phyloP scores from a whole-genome alignment of 2,797 vertebrate species.

The Gallinago stenura region DNA sequence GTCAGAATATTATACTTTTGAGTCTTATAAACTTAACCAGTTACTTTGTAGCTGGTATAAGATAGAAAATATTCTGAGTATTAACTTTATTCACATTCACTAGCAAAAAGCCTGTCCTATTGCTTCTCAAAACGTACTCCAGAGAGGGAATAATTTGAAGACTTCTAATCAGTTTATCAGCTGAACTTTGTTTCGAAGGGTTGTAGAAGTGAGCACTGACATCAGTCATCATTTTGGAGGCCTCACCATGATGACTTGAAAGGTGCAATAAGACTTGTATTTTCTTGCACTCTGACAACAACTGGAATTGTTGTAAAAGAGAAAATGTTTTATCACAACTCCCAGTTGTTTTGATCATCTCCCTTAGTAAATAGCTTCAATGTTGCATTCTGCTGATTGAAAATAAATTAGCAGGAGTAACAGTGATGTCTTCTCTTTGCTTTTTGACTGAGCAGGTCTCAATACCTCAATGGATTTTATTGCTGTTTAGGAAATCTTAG shows the following conservation, averaged over 20 bases:
- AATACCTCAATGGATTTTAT: neutral
- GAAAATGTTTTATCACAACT: neutral
- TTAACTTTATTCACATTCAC: neutral
- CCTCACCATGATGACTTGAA: neutral
- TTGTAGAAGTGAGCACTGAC: neutral
- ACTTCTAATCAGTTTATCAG: neutral
- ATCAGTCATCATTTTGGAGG: neutral
- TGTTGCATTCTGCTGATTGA: neutral
- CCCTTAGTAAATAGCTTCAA: neutral
- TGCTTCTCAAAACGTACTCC: neutral
- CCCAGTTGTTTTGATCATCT: neutral
- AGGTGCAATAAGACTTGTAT: neutral
- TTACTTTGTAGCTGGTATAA: neutral
- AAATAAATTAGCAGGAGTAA: neutral
- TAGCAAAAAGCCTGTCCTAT: neutral
- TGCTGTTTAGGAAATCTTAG: neutral
- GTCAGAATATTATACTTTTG: neutral
- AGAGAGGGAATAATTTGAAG: neutral
- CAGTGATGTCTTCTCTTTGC: neutral
- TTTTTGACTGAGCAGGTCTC: neutral
- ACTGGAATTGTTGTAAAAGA: neutral
- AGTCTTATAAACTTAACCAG: neutral
- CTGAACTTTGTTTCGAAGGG: neutral
- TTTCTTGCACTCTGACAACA: neutral
- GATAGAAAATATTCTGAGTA: neutral